Evolutionary conservation across 2,888 invertebrate species (phyloP).

Genomic region (Ypsolopha sequella): DNA sequence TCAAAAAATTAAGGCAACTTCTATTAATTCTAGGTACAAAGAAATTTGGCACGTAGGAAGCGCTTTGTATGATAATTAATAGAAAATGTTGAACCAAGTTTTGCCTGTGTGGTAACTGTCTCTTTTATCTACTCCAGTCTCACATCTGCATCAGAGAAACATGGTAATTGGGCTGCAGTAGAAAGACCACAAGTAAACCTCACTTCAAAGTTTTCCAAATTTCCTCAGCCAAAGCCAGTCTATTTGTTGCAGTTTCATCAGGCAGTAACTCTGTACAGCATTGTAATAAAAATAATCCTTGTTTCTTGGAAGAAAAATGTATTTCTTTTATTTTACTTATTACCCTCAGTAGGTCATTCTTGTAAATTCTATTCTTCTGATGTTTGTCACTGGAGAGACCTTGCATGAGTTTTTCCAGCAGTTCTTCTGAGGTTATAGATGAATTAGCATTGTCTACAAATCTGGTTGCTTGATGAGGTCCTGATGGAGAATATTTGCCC

Average conservation of each 20-base stretch:
- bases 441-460: too few species aligned
- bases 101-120: too few species aligned
- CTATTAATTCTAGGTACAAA: too few species aligned
- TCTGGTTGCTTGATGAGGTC: neutral
- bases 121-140: too few species aligned
- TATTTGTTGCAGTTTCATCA: slow-evolving; percentile 49
- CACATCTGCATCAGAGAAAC: too few species aligned
- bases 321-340: slow-evolving; percentile 42
- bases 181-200: slow-evolving; percentile 11
- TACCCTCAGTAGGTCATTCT: slow-evolving; percentile 48
- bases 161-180: too few species aligned
- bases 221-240: slow-evolving; percentile 59
- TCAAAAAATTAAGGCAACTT: too few species aligned
- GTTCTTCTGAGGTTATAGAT: slow-evolving; percentile 21
- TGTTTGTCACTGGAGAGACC: slow-evolving; percentile 47
- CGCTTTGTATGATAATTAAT: too few species aligned
- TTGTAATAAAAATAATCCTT: slow-evolving; percentile 59
- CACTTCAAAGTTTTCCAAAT: slow-evolving; percentile 68
- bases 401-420: slow-evolving; percentile 48
- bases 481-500: too few species aligned
- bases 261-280: slow-evolving; percentile 70
- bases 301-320: slow-evolving; percentile 49
- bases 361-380: slow-evolving; percentile 55
- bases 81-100: too few species aligned
- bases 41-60: too few species aligned